Conservation (phyloP, 1,140 invertebrate genomes). For the Parapsyche elsis region DNA sequence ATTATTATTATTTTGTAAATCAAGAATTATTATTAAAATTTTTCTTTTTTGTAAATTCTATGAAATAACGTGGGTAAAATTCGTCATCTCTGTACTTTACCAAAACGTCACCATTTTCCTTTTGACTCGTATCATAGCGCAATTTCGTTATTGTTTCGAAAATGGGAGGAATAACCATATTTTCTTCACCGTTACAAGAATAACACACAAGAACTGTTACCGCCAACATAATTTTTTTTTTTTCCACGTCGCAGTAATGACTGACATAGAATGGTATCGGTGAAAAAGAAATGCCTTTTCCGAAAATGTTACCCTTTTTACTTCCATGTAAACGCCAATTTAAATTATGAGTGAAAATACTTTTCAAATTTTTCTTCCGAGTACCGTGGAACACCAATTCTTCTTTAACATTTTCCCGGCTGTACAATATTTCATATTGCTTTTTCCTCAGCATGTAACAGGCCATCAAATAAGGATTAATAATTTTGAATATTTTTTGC, state of each 20-base stretch:
- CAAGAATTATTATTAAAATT: no score
- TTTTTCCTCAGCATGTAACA: constrained; percentile 53
- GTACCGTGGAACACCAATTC: constrained; percentile 58
- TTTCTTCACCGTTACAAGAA: constrained; percentile 25
- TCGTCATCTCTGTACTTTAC: constrained; percentile 60
- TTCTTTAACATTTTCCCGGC: constrained; percentile 43
- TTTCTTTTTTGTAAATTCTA: constrained; percentile 20
- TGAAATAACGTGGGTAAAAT: constrained; percentile 58
- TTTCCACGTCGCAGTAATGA: constrained; percentile 56
- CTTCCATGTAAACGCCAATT: constrained; percentile 57
- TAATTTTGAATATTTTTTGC: constrained; percentile 45
- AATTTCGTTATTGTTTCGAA: constrained; percentile 34
- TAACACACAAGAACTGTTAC: constrained; percentile 30
- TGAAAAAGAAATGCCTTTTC: constrained; percentile 58
- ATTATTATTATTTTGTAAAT: no score
- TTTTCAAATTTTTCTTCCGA: constrained; percentile 45
- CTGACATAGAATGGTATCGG: constrained; percentile 57
- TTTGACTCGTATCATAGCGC: constrained; percentile 56
- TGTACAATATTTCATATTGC: constrained; percentile 47
- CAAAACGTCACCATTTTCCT: constrained; percentile 52
- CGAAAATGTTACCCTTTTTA: constrained; percentile 55
- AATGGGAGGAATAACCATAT: constrained; percentile 44
- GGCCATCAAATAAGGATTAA: constrained; percentile 50
- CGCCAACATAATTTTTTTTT: constrained; percentile 56
- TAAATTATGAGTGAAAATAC: constrained; percentile 58